phyloP scores from a whole-genome alignment of 2,888 invertebrate species.

The Idaea aversata region DNA sequence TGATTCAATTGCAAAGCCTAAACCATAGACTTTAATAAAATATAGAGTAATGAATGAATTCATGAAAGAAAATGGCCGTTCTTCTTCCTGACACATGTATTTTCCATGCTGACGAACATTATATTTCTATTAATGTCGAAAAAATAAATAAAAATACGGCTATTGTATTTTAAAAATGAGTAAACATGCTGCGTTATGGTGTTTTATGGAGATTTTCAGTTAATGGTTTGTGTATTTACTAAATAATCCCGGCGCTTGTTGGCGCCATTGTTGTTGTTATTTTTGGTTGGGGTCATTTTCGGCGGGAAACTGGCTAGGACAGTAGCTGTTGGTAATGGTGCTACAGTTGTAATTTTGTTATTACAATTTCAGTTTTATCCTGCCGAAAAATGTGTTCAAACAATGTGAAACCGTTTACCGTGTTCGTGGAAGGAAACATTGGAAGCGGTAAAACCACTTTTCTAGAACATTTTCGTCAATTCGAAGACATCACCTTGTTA shows the following conservation, averaged over 20 bases:
- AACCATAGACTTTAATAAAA: not conserved
- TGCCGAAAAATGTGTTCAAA: conserved; percentile 53
- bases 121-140: not conserved
- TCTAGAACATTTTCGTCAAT: conserved; percentile 88
- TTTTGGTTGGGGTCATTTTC: conserved; percentile 48
- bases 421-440: conserved; percentile 94
- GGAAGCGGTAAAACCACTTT: conserved; percentile 95
- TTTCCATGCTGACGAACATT: not conserved
- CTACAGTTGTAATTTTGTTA: conserved; percentile 15
- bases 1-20: not conserved
- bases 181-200: not conserved
- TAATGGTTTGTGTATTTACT: conserved; percentile 57
- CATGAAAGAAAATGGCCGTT: not conserved
- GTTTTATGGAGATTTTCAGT: conserved; percentile 18
- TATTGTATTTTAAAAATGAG: not conserved
- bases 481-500: conserved; percentile 83
- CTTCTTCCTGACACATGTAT: not conserved
- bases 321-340: conserved; percentile 10
- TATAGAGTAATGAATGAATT: not conserved
- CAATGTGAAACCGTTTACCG: conserved; percentile 85
- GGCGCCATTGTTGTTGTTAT: conserved; percentile 45
- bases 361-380: conserved; percentile 37
- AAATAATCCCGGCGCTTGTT: conserved; percentile 34
- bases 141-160: not conserved
- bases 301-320: conserved; percentile 52